Conservation (phyloP, 2,113 vertebrate species). For the Canis aureus region DNA sequence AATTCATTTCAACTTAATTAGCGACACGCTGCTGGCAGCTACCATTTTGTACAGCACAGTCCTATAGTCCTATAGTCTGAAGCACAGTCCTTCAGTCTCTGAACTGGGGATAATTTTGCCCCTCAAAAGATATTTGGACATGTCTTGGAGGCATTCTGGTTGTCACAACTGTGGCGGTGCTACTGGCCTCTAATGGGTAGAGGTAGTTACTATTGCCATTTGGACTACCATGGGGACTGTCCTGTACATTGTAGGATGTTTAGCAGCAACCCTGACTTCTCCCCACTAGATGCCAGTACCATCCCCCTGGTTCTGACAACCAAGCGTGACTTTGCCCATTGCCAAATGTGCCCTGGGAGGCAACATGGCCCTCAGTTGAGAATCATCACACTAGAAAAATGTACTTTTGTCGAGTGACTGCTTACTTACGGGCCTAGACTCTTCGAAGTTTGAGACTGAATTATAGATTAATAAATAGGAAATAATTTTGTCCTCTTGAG, state of each 20-base stretch:
- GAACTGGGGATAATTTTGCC: neutral
- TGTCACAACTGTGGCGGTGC: neutral
- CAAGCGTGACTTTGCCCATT: neutral
- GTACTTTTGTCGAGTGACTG: neutral
- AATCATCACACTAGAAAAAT: neutral
- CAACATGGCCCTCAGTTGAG: neutral
- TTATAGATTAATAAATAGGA: neutral
- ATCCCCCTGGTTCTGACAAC: neutral
- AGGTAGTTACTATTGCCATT: neutral
- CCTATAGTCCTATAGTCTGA: neutral
- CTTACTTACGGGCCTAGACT: neutral
- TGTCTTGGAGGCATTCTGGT: neutral
- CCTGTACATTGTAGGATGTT: neutral
- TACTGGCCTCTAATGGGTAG: neutral
- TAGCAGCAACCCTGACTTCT: neutral
- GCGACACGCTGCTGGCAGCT: neutral
- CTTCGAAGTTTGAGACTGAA: neutral
- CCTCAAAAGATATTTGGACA: neutral
- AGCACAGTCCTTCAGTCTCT: too few relatives aligned
- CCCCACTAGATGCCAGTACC: neutral
- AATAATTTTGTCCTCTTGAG: neutral
- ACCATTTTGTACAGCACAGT: neutral
- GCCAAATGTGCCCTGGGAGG: neutral
- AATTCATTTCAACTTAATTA: neutral
- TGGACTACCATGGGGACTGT: neutral